Base-by-base conservation (phyloP, 2,113 vertebrate species). In the Hemiprocne comata region DNA sequence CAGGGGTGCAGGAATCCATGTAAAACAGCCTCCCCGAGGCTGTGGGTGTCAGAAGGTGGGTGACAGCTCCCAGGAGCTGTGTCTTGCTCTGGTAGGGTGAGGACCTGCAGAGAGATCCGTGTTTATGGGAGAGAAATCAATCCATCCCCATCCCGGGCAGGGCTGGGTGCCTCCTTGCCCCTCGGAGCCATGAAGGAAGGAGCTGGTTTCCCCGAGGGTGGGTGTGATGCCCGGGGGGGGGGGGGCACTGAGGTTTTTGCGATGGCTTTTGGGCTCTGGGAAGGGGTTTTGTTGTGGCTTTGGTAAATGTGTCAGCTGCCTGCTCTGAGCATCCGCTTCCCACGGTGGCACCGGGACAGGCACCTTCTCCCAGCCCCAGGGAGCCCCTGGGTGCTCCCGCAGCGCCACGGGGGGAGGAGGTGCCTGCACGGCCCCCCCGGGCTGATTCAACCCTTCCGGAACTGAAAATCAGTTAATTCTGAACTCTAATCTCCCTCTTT, bases 241-340 rank as follows among this genome's bases (percentile, higher is more conserved):
- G n/a, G 19, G 24, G n/a, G 48, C 12, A 2, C 62, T 54, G 87
- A 53, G 69, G 51, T 5, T 42, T 36, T 13, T 10, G 17, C 11
- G 61, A 20, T 60, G 1, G 0, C 48, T 89, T 93, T 29, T 19
- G 72, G 53, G 36, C 0, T 0, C 34, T 79, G 2, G 85, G 91
- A 72, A 51, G 67, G 51, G 55, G 31, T 6, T 83, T 25, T 5
- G 48, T 17, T 42, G 75, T 23, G 79, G 44, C 24, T 69, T 29
- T 50, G 73, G 81, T 36, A 29, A 77, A 13, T 46, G 54, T 48
- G 72, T 34, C 72, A 76, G 36, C 25, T 8, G 7, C 25, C 44
- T 61, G 65, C 46, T 42, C 14, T 1, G 1, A 9, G 46, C 40
- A 34, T 24, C 58, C 4, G 2, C 69, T 65, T 42, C 64, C 64